Percentiles rank a stretch among this genome's conserved stretches.
Evolutionary conservation across 2,113 vertebrate genomes (phyloP).

Genomic region (Prietella phreatophila): DNA sequence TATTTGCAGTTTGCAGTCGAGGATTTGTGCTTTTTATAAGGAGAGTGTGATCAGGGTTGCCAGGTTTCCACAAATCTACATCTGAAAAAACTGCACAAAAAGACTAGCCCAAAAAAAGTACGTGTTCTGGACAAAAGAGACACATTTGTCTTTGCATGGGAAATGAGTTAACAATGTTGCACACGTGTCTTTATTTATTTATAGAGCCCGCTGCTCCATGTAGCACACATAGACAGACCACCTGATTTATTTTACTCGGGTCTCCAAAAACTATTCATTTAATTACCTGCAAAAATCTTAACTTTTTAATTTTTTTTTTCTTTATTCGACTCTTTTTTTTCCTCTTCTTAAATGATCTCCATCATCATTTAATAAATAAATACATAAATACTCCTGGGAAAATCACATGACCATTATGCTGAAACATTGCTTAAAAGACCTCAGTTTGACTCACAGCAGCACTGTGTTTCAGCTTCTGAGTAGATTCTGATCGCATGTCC

Average conservation of each 20-base stretch:
- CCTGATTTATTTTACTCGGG: neutral
- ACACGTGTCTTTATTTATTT: neutral
- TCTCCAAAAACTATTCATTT: neutral
- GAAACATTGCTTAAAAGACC: neutral
- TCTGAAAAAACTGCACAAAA: neutral
- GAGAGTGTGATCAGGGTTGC: neutral
- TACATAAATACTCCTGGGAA: neutral
- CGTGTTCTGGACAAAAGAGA: neutral
- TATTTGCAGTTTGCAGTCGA: neutral
- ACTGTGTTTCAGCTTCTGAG: neutral
- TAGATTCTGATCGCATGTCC: neutral
- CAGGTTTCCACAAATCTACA: neutral
- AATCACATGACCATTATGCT: neutral
- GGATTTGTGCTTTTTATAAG: neutral
- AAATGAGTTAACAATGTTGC: neutral
- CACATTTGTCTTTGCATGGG: neutral
- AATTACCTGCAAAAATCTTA: neutral
- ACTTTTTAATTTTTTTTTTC: neutral
- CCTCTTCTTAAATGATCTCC: neutral
- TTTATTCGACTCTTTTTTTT: neutral
- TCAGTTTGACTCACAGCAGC: neutral
- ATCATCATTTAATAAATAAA: neutral
- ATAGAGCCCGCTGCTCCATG: neutral
- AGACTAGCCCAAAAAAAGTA: neutral
- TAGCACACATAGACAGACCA: neutral